Evolutionary conservation across 2,113 vertebrate genomes (phyloP).

Genomic region (Cynoglossus semilaevis): DNA sequence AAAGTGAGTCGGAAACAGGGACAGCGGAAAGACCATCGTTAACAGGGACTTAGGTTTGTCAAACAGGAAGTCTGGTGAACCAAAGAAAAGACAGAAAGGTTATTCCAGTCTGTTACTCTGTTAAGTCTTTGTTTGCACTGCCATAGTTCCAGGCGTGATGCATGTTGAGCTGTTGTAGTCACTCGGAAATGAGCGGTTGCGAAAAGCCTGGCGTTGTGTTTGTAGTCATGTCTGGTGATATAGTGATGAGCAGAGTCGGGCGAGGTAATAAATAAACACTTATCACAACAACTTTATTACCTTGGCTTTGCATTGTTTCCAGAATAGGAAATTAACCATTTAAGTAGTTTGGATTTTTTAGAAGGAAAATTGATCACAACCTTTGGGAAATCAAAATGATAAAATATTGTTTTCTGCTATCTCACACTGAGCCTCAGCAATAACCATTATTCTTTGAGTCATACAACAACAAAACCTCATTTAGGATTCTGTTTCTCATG

Average conservation of each 20-base stretch:
- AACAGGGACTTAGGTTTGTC: slow-evolving; percentile 72
- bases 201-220: slow-evolving; percentile 43
- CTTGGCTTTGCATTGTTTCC: too few species aligned
- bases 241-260: too few species aligned
- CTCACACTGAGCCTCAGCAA: background rate
- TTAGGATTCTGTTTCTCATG: too few species aligned
- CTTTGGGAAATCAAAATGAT: slow-evolving; percentile 5
- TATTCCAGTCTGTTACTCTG: slow-evolving; percentile 67
- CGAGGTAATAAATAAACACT: too few species aligned
- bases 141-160: slow-evolving; percentile 36
- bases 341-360: background rate
- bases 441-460: background rate
- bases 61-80: slow-evolving; percentile 74
- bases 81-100: slow-evolving; percentile 68
- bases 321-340: too few species aligned
- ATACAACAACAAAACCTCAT: background rate
- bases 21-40: slow-evolving; percentile 69
- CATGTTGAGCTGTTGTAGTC: slow-evolving; percentile 32
- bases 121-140: slow-evolving; percentile 72
- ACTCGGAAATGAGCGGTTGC: slow-evolving; percentile 28
- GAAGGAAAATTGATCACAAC: background rate
- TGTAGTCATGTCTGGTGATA: slow-evolving; percentile 26
- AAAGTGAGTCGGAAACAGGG: slow-evolving; percentile 39
- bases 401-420: background rate
- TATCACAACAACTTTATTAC: too few species aligned